Percentiles rank a stretch among this genome's conserved stretches.
These are phyloP conservation scores for Papilio aristodemus DNA, from an alignment of 1,140 invertebrate genomes.

Conservation along the genomic window DNA sequence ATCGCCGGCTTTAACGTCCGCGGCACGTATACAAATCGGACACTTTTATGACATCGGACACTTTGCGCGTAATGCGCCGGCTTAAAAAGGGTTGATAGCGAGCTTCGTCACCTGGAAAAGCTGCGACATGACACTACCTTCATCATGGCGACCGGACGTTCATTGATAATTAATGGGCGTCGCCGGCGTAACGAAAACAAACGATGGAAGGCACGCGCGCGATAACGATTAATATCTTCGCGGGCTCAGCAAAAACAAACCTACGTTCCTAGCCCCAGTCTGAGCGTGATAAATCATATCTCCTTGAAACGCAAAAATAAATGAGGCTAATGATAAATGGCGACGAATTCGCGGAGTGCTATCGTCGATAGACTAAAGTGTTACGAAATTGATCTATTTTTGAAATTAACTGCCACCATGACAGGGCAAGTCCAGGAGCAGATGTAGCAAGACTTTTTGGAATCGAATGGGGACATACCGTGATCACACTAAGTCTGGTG, in stretches of 20 bases:
- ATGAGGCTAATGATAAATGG: conserved; percentile 79
- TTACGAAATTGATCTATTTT: conserved; percentile 61
- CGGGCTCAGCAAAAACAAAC: conserved; percentile 74
- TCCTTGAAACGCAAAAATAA: conserved; percentile 77
- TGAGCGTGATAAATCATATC: conserved; percentile 75
- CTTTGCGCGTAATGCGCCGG: conserved; percentile 73
- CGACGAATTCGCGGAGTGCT: conserved; percentile 61
- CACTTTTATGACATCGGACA: conserved; percentile 79
- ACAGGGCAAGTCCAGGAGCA: no score
- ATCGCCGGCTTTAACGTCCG: conserved; percentile 67
- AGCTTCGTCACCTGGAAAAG: conserved; percentile 76
- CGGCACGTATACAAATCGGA: conserved; percentile 72
- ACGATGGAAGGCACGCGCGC: conserved; percentile 73
- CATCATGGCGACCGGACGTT: conserved; percentile 74
- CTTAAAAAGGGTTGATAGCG: conserved; percentile 79
- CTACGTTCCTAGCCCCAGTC: conserved; percentile 64
- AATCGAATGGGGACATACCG: no score
- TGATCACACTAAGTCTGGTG: no score
- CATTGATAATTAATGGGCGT: conserved; percentile 80
- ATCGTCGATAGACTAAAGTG: conserved; percentile 60
- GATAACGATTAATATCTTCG: conserved; percentile 79
- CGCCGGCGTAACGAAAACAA: conserved; percentile 79
- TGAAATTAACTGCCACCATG: conserved; percentile 35
- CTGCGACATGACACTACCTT: conserved; percentile 71
- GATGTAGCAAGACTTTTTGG: no score